A percentile compares a stretch with the other conserved stretches of the same genome.
phyloP scores from a whole-genome alignment of 2,797 vertebrate species.

The Leptodactylus fallax region DNA sequence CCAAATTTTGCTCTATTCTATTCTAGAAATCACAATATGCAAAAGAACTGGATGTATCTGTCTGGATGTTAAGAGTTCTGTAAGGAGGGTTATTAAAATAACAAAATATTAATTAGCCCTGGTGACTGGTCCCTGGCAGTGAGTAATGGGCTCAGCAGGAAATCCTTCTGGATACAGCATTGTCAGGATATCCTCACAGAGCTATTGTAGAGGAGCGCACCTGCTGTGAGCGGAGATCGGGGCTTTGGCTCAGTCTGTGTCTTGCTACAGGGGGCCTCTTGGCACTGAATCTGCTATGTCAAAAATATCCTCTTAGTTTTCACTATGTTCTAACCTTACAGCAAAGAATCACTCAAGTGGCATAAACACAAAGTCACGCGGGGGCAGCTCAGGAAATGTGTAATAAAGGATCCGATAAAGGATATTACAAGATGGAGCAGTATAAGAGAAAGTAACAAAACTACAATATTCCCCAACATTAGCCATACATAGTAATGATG shows the following conservation, averaged over 20 bases:
- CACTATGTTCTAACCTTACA: not conserved
- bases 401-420: not conserved
- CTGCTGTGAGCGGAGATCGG: not conserved
- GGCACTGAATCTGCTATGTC: not conserved
- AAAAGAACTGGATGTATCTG: not conserved
- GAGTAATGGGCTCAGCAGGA: not conserved
- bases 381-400: not conserved
- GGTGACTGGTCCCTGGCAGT: not conserved
- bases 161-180: not conserved
- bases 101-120: constrained; percentile 5
- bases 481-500: not conserved
- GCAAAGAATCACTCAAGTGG: constrained; percentile 4
- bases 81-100: not conserved
- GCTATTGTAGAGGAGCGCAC: not conserved
- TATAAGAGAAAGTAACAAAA: not conserved
- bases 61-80: not conserved
- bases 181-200: not conserved
- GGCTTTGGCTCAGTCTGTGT: not conserved
- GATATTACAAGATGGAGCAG: not conserved
- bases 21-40: not conserved
- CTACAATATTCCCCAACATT: not conserved
- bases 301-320: constrained; percentile 8
- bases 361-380: not conserved
- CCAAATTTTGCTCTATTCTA: too few species aligned
- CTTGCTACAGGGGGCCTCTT: constrained; percentile 1